Evolutionary conservation across 1,140 invertebrate genomes (phyloP), one percentile per base, ranked within the genome.

Genomic region (Leptinotarsa undecemlineata): DNA sequence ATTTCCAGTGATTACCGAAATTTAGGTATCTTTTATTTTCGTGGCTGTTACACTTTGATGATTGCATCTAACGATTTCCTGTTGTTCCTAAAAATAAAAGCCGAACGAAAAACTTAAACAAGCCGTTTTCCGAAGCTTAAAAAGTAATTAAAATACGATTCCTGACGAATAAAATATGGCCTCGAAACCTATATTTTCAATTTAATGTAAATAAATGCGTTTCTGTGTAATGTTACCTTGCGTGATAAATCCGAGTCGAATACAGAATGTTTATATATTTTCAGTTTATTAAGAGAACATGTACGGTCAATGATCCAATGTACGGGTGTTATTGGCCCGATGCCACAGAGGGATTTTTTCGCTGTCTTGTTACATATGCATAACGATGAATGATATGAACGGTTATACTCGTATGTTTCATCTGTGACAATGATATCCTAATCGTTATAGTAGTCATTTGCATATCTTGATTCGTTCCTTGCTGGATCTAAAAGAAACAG

Each of bases 271-370:
- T 64, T 64, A 19, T 57, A 64, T 64, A 64, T 64, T 64, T 64
- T 21, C 17, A 64, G 63, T 64, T 64, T 64, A 64, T 64, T 64
- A 64, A 64, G 63, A 21, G 63, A 64, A 64, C 63, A 64, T 64
- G 63, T 64, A 64, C 63, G 63, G 63, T 64, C 63, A 64, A 64
- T 64, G 63, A 64, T 64, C 63, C 51, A 57, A 1, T 64, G 26
- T 21, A 15, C 63, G 20, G 20, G 20, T 64, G 20, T 64, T 64
- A 20, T 64, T 64, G 63, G 63, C 63, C 63, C 63, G 26, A 64
- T 64, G 63, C 63, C 63, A 64, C 20, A 64, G 17, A 64, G 63
- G 20, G 20, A 64, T 15, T 33, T 64, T 64, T 64, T 57, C n/a
- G 51, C 51, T 57, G 15, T 15, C 51, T 17, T 19, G 3, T 57